Percentiles rank a stretch among this genome's conserved stretches.
phyloP scores from a whole-genome alignment of 2,888 invertebrate species.

The Corbicula japonica region DNA sequence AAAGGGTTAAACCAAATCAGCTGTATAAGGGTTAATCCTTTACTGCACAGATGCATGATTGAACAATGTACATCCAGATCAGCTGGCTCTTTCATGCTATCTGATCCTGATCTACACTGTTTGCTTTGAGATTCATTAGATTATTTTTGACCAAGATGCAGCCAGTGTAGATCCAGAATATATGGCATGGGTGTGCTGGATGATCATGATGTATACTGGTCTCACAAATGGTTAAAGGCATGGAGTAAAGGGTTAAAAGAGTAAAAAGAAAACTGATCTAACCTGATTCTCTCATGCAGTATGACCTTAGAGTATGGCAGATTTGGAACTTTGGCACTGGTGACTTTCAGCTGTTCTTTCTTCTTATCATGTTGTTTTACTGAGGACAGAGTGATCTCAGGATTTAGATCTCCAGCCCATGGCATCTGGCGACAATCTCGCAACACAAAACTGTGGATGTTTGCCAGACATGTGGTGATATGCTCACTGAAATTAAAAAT shows the following conservation, averaged over 20 bases:
- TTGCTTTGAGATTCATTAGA: too few species aligned
- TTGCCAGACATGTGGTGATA: slow-evolving; percentile 84
- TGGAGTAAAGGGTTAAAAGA: neutral
- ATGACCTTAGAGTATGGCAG: slow-evolving; percentile 85
- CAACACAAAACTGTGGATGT: slow-evolving; percentile 86
- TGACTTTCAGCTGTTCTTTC: slow-evolving; percentile 82
- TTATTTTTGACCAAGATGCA: too few species aligned
- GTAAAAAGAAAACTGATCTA: neutral
- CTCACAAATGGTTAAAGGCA: too few species aligned
- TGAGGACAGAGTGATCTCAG: slow-evolving; percentile 79
- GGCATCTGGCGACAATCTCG: slow-evolving; percentile 85
- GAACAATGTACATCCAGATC: too few species aligned
- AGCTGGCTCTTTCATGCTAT: too few species aligned
- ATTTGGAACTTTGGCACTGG: slow-evolving; percentile 81
- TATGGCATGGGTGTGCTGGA: too few species aligned
- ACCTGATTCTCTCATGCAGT: slow-evolving; percentile 85
- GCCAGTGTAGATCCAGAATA: too few species aligned
- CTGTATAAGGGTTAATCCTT: too few species aligned
- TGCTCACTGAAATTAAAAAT: slow-evolving; percentile 76
- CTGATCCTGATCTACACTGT: too few species aligned
- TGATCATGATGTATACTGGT: too few species aligned
- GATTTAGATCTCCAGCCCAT: slow-evolving; percentile 84
- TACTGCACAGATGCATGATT: too few species aligned
- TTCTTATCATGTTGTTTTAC: slow-evolving; percentile 84
- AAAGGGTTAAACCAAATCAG: too few species aligned